phyloP scores from a whole-genome alignment of 2,113 vertebrate genomes.

The Galeopterus variegatus region DNA sequence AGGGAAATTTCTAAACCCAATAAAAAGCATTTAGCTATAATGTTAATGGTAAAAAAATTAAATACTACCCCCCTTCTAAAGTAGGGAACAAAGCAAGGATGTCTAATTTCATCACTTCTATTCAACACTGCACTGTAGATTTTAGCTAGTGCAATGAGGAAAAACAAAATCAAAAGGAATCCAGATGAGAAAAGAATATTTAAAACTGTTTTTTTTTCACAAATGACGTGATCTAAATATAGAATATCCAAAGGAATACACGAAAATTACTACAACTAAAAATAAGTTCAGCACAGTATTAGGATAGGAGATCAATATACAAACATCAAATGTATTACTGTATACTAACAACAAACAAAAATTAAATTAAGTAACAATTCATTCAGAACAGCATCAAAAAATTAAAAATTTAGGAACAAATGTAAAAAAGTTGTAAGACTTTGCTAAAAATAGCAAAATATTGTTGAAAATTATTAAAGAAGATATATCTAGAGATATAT shows the following conservation, averaged over 20 bases:
- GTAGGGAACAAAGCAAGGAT: background rate
- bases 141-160: background rate
- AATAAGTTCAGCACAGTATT: background rate
- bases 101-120: background rate
- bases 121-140: background rate
- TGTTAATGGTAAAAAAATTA: background rate
- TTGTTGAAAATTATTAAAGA: background rate
- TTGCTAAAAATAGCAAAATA: background rate
- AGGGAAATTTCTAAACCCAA: background rate
- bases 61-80: background rate
- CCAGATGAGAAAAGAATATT: background rate
- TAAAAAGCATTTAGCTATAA: background rate
- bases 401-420: background rate
- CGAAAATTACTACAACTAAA: background rate
- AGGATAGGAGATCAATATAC: background rate
- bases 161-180: background rate
- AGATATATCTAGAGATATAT: conserved; percentile 20
- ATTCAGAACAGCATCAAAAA: background rate
- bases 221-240: background rate
- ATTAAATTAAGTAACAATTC: background rate
- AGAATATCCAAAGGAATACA: background rate
- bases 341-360: background rate
- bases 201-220: conserved; percentile 7
- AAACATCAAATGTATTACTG: background rate
- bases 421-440: background rate